Base-by-base conservation (phyloP, 2,113 vertebrate genomes). In the Cynocephalus volans region DNA sequence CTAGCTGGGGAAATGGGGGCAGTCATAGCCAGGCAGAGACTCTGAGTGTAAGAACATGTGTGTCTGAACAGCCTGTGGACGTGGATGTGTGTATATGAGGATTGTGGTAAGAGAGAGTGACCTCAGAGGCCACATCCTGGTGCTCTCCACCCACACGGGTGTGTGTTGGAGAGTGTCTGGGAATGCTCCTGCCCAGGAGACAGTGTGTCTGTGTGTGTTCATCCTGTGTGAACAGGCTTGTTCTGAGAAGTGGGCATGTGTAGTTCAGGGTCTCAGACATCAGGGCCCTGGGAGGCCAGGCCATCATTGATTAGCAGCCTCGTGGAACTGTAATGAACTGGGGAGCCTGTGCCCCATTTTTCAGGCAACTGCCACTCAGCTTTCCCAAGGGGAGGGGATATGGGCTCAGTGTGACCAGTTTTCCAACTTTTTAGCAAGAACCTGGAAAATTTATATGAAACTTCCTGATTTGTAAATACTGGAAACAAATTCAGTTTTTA, bases 281-380 rank as follows among this genome's bases (percentile, higher is more conserved):
- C 33, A 60, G 89, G 23, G 56, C 11, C 6, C 12, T 0, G 8
- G 4, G 13, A n/a, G 0, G 14, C 52, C 1, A 10, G 33, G 52
- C 31, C 60, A 21, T 50, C 33, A 8, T n/a, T 9, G 1, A 10
- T 54, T 45, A 50, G 81, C 60, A 48, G 26, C 10, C 72, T 76
- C 11, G 11, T 12, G 13, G n/a, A 65, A 58, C 15, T 23, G 7
- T 18, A 21, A 24, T 33, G 62, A 52, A 31, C 9, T 48, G 36
- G 54, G 56, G 50, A 8, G 6, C 18, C 67, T 82, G 36, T 15
- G 41, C 24, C 84, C 19, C 69, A 2, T 62, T 58, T 84, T 62
- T n/a, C n/a, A 8, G n/a, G 69, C 18, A 62, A 4, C 21, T 50
- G 45, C 60, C 13, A 33, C 33, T 60, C 73, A 52, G 72, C 41